Evolutionary conservation across 2,797 vertebrate genomes (phyloP).

Genomic region (Sebastes diploproa): DNA sequence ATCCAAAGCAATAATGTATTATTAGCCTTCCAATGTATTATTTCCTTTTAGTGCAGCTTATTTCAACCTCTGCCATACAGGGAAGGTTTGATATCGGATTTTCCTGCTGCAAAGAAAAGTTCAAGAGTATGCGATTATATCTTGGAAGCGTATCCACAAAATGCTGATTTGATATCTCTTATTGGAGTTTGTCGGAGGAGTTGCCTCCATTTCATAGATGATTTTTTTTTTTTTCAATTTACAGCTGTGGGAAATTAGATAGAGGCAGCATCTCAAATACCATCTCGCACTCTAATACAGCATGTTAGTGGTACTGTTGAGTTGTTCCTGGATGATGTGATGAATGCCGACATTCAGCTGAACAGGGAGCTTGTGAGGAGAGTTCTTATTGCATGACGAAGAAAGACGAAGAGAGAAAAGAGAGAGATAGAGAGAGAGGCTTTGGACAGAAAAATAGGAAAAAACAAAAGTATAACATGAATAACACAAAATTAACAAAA

Average conservation of each 20-base stretch:
- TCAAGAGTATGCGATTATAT: conserved; percentile 38
- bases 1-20: conserved; percentile 57
- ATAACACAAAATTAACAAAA: conserved; percentile 14
- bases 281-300: conserved; percentile 43
- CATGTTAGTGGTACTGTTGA: conserved; percentile 43
- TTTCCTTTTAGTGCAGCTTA: conserved; percentile 37
- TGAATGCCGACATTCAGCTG: conserved; percentile 56
- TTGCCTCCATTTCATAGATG: conserved; percentile 32
- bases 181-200: conserved; percentile 44
- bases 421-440: background rate
- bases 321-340: conserved; percentile 60
- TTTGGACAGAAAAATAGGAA: background rate
- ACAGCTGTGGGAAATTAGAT: conserved; percentile 53
- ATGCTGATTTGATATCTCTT: conserved; percentile 49
- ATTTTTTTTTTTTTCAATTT: conserved; percentile 32
- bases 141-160: conserved; percentile 18
- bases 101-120: conserved; percentile 21
- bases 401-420: background rate
- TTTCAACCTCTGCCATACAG: conserved; percentile 25
- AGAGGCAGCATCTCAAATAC: conserved; percentile 40
- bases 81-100: conserved; percentile 25
- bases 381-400: conserved; percentile 24
- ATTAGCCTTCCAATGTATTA: conserved; percentile 54
- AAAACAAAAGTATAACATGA: background rate
- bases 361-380: conserved; percentile 37